Evolutionary conservation across 2,113 vertebrate genomes (phyloP), one percentile per base, ranked within the genome.

Genomic region (Passer montanus): DNA sequence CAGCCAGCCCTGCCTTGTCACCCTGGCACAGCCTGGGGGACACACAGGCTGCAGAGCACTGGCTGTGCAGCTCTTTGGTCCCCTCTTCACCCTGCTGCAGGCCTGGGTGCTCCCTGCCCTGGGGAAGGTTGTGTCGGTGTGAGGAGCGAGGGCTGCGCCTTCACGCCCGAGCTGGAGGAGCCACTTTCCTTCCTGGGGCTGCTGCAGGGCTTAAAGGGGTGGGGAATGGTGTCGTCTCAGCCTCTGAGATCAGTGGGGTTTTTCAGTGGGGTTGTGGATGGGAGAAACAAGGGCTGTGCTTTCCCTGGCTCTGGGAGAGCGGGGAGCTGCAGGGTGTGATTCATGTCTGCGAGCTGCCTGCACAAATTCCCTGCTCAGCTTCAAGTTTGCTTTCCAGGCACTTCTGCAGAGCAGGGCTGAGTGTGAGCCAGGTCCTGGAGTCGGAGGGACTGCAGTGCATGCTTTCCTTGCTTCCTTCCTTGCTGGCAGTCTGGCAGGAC

Each of bases 381-480:
- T 59, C 49, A 12, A 47, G 82, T 82, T 87, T 53, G 90, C 95
- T 95, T 78, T 90, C 63, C 87, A 77, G 86, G 92, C 92, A 77
- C 39, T 93, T 95, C 92, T 93, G 92, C 94, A 72, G 92, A 72
- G 60, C 58, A 22, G 63, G 75, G 78, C 82, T 95, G 90, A 91
- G 18, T 5, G 56, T 0, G 49, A 87, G 89, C 92, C 95, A 94
- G 84, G 52, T 22, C 10, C 13, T 53, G 63, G 19, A 23, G 22
- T 21, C 1, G 0, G 77, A 88, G 78, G 67, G 70, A 84, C 76
- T 96, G 93, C 90, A 68, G 95, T 53, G 63, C 82, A 93, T 75
- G 35, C 55, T 55, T 75, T n/a, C 53, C 44, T 66, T 43, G 46
- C 77, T 83, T 30, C 46, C 75, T 81, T 41, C 37, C 78, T 74